A percentile compares a stretch with the other conserved stretches of the same genome.
These are phyloP conservation scores for Acrocephalus arundinaceus DNA, from an alignment of 2,113 vertebrate genomes.

Conservation along the genomic window DNA sequence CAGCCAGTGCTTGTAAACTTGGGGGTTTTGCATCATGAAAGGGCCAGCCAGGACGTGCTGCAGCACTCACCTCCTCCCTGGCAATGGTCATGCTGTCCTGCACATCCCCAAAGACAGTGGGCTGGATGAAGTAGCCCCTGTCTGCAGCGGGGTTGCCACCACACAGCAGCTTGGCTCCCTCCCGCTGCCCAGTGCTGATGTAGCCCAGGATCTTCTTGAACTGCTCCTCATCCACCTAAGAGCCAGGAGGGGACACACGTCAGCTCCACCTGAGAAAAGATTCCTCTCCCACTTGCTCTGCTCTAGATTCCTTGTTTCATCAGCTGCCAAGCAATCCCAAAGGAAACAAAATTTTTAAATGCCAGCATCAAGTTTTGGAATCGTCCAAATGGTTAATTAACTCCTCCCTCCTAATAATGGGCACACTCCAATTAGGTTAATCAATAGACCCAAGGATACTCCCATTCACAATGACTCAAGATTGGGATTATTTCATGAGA, in stretches of 20 bases:
- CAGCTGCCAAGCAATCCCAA: background rate
- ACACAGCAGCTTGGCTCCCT: conserved; percentile 93
- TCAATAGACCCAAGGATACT: background rate
- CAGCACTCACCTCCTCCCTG: conserved; percentile 86
- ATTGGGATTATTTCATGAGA: background rate
- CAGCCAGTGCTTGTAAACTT: background rate
- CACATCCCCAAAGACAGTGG: conserved; percentile 92
- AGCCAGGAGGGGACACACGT: background rate
- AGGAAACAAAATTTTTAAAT: background rate
- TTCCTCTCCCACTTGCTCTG: background rate
- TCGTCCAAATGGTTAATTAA: background rate
- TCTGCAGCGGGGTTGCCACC: conserved; percentile 88
- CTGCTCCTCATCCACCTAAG: conserved; percentile 90
- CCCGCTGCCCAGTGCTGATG: conserved; percentile 84
- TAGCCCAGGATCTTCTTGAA: conserved; percentile 95
- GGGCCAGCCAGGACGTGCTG: background rate
- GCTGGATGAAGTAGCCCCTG: conserved; percentile 95
- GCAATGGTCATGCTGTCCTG: conserved; percentile 94
- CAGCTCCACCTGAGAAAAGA: background rate
- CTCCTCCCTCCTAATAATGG: background rate
- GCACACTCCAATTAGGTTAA: background rate
- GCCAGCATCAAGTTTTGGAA: background rate
- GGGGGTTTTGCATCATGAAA: background rate
- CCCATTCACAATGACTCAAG: background rate
- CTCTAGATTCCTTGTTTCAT: background rate